Evolutionary conservation across 2,113 vertebrate genomes (phyloP).

Genomic region (Corapipo altera): DNA sequence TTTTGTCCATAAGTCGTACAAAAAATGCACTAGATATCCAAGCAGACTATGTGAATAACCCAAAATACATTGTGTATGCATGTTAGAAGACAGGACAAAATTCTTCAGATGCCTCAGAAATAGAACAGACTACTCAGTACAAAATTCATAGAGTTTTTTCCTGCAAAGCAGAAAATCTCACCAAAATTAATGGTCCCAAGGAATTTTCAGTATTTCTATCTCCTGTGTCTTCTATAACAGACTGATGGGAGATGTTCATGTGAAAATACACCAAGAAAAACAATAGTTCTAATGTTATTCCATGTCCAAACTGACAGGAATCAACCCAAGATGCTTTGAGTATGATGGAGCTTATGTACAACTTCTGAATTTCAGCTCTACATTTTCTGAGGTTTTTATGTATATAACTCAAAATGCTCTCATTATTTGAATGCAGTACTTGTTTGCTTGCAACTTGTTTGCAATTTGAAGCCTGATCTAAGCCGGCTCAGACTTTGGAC

Average conservation of each 20-base stretch:
- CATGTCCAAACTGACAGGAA: neutral
- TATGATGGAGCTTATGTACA: neutral
- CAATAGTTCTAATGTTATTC: neutral
- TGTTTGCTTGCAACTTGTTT: neutral
- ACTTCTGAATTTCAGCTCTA: neutral
- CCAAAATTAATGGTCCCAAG: neutral
- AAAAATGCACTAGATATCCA: neutral
- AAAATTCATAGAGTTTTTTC: neutral
- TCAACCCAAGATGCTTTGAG: neutral
- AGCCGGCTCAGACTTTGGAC: neutral
- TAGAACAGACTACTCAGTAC: neutral
- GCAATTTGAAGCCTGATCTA: neutral
- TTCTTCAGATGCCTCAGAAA: neutral
- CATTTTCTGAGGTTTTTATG: neutral
- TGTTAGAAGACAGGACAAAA: neutral
- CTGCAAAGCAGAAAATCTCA: neutral
- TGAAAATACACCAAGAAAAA: neutral
- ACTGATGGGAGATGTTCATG: neutral
- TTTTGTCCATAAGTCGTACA: neutral
- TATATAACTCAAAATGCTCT: neutral
- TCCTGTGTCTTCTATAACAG: neutral
- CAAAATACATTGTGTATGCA: neutral
- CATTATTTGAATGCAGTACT: neutral
- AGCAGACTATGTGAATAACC: neutral
- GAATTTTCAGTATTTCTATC: neutral